These are phyloP conservation scores for Pyrocephalus nanus DNA, from an alignment of 2,797 vertebrate genomes.

Conservation along the genomic window DNA sequence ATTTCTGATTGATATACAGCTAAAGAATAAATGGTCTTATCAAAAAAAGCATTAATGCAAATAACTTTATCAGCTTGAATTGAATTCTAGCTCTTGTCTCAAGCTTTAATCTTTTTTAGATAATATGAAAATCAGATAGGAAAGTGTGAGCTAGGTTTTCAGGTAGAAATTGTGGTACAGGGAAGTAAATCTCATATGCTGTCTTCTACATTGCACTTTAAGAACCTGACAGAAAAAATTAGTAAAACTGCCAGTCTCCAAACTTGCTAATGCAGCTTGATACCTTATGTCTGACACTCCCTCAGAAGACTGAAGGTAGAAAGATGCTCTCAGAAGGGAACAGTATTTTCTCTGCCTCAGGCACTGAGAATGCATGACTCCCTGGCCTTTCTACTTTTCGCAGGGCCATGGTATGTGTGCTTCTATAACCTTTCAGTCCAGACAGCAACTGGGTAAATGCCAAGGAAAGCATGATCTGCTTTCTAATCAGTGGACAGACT, in stretches of 20 bases:
- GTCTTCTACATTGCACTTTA: neutral
- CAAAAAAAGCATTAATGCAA: constrained; percentile 5
- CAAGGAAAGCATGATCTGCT: constrained; percentile 46
- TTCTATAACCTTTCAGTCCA: constrained; percentile 57
- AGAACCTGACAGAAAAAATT: neutral
- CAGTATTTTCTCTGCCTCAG: constrained; percentile 30
- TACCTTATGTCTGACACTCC: neutral
- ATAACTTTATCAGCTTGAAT: neutral
- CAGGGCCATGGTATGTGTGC: neutral
- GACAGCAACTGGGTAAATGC: constrained; percentile 52
- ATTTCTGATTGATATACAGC: neutral
- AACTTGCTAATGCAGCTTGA: neutral
- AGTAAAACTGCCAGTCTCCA: constrained; percentile 21
- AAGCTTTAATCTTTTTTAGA: neutral
- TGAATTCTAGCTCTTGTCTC: neutral
- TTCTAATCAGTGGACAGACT: constrained; percentile 33
- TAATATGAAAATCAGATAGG: constrained; percentile 19
- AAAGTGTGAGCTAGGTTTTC: neutral
- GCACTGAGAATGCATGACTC: neutral
- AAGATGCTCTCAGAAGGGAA: constrained; percentile 15
- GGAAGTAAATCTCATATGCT: neutral
- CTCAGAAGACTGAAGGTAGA: neutral
- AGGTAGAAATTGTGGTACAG: neutral
- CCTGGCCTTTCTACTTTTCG: constrained; percentile 19
- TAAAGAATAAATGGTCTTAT: constrained; percentile 3